Percentiles rank a stretch among this genome's conserved stretches.
phyloP scores from a whole-genome alignment of 1,140 invertebrate species.

The Melanaphis sacchari region DNA sequence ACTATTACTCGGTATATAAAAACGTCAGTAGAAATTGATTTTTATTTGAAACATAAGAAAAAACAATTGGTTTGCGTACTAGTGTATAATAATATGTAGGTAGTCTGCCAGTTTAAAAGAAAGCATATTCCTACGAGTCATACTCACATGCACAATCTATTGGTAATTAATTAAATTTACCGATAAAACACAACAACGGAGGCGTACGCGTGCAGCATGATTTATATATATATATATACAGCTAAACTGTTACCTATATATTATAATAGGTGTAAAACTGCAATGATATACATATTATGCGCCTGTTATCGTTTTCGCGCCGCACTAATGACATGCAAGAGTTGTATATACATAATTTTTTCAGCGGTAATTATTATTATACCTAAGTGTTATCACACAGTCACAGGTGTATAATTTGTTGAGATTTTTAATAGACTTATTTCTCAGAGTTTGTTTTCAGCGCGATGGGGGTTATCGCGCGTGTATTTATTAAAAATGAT shows the following conservation, averaged over 20 bases:
- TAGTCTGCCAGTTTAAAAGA: background rate
- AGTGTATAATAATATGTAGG: background rate
- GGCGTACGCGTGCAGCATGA: background rate
- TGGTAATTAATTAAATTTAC: background rate
- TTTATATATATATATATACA: background rate
- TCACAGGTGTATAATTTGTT: background rate
- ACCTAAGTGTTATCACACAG: background rate
- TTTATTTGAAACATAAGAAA: slow-evolving; percentile 6
- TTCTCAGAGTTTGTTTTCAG: background rate
- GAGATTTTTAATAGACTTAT: slow-evolving; percentile 26
- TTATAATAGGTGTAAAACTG: background rate
- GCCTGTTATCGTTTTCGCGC: background rate
- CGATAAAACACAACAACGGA: background rate
- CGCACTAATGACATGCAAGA: background rate
- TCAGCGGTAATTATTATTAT: background rate
- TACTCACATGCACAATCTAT: background rate
- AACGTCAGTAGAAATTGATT: slow-evolving; percentile 15
- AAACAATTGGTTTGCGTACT: background rate
- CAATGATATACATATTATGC: background rate
- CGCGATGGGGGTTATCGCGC: background rate
- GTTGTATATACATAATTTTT: background rate
- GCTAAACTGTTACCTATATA: background rate
- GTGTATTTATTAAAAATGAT: background rate
- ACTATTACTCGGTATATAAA: background rate
- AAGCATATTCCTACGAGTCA: background rate